phyloP scores from a whole-genome alignment of 2,797 vertebrate genomes.

The Pseudomugil tenellus region DNA sequence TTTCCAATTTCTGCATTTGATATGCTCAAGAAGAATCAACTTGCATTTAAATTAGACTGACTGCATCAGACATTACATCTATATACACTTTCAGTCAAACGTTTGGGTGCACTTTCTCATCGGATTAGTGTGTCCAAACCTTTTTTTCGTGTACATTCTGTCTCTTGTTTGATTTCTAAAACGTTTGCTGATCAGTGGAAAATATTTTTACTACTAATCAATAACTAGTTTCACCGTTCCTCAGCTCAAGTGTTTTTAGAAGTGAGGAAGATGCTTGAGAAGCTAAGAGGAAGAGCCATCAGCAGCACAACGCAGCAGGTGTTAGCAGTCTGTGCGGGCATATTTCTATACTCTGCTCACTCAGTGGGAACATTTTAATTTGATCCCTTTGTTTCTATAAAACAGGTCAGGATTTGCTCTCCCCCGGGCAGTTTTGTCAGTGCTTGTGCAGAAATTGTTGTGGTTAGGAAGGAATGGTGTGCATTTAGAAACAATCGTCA shows the following conservation, averaged over 20 bases:
- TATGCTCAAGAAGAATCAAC: neutral
- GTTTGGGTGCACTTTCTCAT: too few relatives aligned
- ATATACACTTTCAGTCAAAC: neutral
- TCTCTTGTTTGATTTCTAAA: neutral
- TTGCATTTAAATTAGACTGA: too few relatives aligned
- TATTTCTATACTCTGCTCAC: slow-evolving; percentile 72
- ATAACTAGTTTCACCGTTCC: too few relatives aligned
- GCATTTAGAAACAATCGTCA: slow-evolving; percentile 18
- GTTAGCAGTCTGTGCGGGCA: slow-evolving; percentile 60
- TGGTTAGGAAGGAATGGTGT: slow-evolving; percentile 25
- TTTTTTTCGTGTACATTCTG: too few relatives aligned
- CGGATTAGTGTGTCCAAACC: too few relatives aligned
- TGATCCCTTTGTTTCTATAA: slow-evolving; percentile 77
- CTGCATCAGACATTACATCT: neutral
- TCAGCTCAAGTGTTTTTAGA: slow-evolving; percentile 11
- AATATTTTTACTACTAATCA: neutral
- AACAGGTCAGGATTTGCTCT: slow-evolving; percentile 76
- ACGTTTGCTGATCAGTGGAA: neutral
- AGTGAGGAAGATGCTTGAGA: slow-evolving; percentile 33
- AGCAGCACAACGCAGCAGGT: slow-evolving; percentile 59
- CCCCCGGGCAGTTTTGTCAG: slow-evolving; percentile 54
- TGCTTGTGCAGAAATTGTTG: slow-evolving; percentile 34
- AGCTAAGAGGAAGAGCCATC: slow-evolving; percentile 25
- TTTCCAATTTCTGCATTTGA: too few relatives aligned
- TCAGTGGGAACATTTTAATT: slow-evolving; percentile 81